phyloP scores from a whole-genome alignment of 1,140 invertebrate species.

The Atta cephalotes region DNA sequence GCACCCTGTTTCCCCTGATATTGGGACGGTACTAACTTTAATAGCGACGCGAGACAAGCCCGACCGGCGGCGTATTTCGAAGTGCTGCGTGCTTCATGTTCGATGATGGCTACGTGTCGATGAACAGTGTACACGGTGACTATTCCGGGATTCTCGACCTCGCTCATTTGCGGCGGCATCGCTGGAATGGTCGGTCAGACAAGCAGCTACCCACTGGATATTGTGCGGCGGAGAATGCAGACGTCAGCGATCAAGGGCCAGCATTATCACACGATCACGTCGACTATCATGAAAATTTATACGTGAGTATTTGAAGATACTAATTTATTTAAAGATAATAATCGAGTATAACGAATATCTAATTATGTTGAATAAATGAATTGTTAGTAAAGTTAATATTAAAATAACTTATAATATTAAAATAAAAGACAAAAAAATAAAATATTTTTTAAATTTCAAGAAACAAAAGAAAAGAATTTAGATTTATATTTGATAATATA shows the following conservation, averaged over 20 bases:
- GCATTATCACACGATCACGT: conserved; percentile 89
- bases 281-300: conserved; percentile 89
- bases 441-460: neutral
- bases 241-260: conserved; percentile 89
- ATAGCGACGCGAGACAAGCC: conserved; percentile 78
- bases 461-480: neutral
- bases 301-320: conserved; percentile 82
- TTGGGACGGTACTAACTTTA: conserved; percentile 79
- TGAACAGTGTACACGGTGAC: conserved; percentile 82
- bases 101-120: conserved; percentile 82
- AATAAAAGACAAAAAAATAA: neutral
- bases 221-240: conserved; percentile 95
- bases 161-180: conserved; percentile 94
- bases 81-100: conserved; percentile 81
- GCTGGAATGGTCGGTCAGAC: conserved; percentile 98
- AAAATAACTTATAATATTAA: neutral
- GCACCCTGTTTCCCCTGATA: conserved; percentile 78
- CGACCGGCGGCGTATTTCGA: conserved; percentile 79
- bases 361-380: neutral
- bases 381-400: neutral
- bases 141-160: conserved; percentile 85
- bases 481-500: neutral
- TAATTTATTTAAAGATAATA: neutral
- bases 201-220: conserved; percentile 97
- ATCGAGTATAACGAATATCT: neutral